Base-by-base conservation (phyloP, 2,113 vertebrate genomes). In the Campylomormyrus numenius region DNA sequence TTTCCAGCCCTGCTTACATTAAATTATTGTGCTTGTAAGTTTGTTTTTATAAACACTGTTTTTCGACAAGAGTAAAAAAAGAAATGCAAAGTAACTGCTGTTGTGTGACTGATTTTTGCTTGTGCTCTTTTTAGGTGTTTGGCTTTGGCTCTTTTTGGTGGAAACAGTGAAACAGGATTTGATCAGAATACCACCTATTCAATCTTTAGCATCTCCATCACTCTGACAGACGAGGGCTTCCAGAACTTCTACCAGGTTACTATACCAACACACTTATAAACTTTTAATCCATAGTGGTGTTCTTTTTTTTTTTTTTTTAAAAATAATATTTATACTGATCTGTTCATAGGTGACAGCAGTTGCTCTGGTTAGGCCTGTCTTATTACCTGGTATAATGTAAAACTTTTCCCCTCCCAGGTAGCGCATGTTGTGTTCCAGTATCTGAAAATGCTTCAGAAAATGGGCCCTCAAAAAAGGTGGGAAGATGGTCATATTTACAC, bases 161-260 rank as follows among this genome's bases (percentile, higher is more conserved):
- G 98, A 92, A 99, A 99, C 95, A 98, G 97, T 91, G 98, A 99
- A 94, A 98, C 97, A 1, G 98, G 98, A 48, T 99, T 98, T 94
- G 98, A 99, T 88, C 98, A 99, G 92, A 99, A 99, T 93, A 96
- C 96, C 90, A 99, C 98, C 46, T 99, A 99, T 88, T 99, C 98
- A 49, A 97, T 99, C 93, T 99, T 99, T 94, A 98, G 97, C 92
- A 97, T 99, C 94, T 98, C 97, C 91, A 97, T 99, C 93, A 99
- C 97, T 0, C 94, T 99, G 92, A 99, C 98, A 4, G 97, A 98
- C 91, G 97, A 98, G 88, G 98, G 98, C 88, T 98, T 97, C 93
- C 97, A 97, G 83, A 98, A 98, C 92, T 97, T 98, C 92, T 98
- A 97, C 1, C 96, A 99, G 98, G 98, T 99, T 92, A 86, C 91